Conservation (phyloP, 2,888 invertebrate genomes). For the Sphaerophoria taeniata region DNA sequence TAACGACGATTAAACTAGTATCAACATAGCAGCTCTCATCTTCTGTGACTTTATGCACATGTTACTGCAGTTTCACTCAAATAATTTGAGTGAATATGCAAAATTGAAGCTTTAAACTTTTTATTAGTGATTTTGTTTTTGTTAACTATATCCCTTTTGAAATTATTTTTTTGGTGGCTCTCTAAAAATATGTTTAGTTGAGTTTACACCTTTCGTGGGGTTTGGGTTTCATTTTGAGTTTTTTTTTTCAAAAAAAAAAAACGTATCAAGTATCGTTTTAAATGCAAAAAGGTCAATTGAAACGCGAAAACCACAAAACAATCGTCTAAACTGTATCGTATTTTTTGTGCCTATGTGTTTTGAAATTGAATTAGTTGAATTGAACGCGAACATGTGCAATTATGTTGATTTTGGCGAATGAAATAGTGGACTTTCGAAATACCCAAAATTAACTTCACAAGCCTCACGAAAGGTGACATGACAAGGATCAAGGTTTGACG, state of each 20-base stretch:
- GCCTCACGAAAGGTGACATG: slow-evolving; percentile 9
- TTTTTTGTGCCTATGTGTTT: not conserved
- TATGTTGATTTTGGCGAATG: not conserved
- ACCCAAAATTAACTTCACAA: not conserved
- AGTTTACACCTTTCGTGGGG: slow-evolving; percentile 48
- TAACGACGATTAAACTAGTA: slow-evolving; percentile 23
- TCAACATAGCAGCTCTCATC: not conserved
- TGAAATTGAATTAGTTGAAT: not conserved
- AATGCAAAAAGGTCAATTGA: slow-evolving; percentile 53
- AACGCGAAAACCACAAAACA: not conserved
- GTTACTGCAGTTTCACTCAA: slow-evolving; percentile 57
- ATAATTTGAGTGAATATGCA: slow-evolving; percentile 44
- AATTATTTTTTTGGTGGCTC: slow-evolving; percentile 40
- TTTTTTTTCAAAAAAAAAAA: slow-evolving; percentile 10
- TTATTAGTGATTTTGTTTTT: slow-evolving; percentile 8
- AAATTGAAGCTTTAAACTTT: slow-evolving; percentile 26
- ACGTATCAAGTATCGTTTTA: slow-evolving; percentile 10
- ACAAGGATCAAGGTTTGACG: not conserved
- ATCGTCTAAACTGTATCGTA: not conserved
- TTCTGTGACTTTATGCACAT: slow-evolving; percentile 27
- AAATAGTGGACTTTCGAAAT: not conserved
- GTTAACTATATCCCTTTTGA: slow-evolving; percentile 29
- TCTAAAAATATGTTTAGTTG: slow-evolving; percentile 36
- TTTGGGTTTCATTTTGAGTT: slow-evolving; percentile 38
- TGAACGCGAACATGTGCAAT: not conserved